These are phyloP conservation scores for Glaucomys volans DNA, from an alignment of 2,113 vertebrate species.

Conservation along the genomic window DNA sequence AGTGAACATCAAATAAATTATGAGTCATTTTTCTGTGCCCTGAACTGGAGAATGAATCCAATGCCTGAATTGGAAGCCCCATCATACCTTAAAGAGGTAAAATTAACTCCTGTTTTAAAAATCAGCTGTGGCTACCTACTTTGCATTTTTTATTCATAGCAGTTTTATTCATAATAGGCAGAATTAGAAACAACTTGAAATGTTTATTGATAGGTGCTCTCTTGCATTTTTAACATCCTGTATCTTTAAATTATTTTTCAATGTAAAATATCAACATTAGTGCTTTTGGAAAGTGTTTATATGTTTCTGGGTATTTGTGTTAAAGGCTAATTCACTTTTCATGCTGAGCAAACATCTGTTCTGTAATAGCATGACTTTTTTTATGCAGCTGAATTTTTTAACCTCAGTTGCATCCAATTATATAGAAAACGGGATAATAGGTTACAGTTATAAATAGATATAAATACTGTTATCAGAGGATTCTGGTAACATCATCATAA, in stretches of 20 bases:
- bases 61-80: slow-evolving; percentile 72
- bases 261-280: slow-evolving; percentile 2
- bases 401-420: slow-evolving; percentile 68
- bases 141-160: not conserved
- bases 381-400: slow-evolving; percentile 68
- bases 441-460: slow-evolving; percentile 76
- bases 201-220: too few relatives aligned
- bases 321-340: slow-evolving; percentile 74
- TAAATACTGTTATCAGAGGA: slow-evolving; percentile 69
- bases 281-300: slow-evolving; percentile 37
- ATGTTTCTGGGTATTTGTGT: slow-evolving; percentile 63
- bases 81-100: slow-evolving; percentile 87
- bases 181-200: too few relatives aligned
- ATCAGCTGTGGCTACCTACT: not conserved
- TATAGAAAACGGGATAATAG: slow-evolving; percentile 76
- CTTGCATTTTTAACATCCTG: slow-evolving; percentile 33
- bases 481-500: slow-evolving; percentile 72
- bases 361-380: slow-evolving; percentile 60
- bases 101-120: slow-evolving; percentile 57
- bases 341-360: slow-evolving; percentile 67
- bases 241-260: slow-evolving; percentile 58
- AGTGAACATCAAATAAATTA: slow-evolving; percentile 90
- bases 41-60: slow-evolving; percentile 92
- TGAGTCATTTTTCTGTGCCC: slow-evolving; percentile 86
- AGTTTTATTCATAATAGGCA: too few relatives aligned